Percentiles rank a stretch among this genome's conserved stretches.
phyloP scores from a whole-genome alignment of 2,888 invertebrate species.

The Leptothorax acervorum region DNA sequence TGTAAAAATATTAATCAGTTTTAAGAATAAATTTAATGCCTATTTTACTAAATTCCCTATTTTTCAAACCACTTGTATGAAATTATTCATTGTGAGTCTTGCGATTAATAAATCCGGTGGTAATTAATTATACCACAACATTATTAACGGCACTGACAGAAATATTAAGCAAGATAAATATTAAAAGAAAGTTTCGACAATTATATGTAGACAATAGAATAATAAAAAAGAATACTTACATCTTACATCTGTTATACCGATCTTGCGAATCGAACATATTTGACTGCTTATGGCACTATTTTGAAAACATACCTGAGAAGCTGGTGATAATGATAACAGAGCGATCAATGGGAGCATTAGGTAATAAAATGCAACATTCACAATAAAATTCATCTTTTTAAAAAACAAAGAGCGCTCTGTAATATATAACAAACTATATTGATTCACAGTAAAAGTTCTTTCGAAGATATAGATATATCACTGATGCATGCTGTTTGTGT shows the following conservation, averaged over 20 bases:
- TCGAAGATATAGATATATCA: conserved; percentile 27
- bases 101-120: background rate
- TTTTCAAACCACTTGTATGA: background rate
- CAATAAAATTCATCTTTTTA: conserved; percentile 28
- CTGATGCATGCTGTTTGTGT: conserved; percentile 18
- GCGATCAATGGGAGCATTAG: conserved; percentile 24
- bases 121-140: background rate
- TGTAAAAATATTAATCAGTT: conserved; percentile 1
- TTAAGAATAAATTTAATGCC: conserved; percentile 13
- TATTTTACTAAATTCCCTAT: background rate
- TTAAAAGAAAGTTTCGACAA: conserved; percentile 5
- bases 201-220: conserved; percentile 2
- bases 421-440: conserved; percentile 49
- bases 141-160: conserved; percentile 25
- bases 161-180: background rate
- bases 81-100: background rate
- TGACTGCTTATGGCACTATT: conserved; percentile 3
- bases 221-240: conserved; percentile 26
- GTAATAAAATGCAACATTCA: conserved; percentile 27
- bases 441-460: conserved; percentile 33
- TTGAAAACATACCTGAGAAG: background rate
- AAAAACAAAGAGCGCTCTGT: conserved; percentile 29
- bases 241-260: conserved; percentile 21
- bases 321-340: background rate
- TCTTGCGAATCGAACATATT: conserved; percentile 4